Evolutionary conservation across 1,140 invertebrate genomes (phyloP).

Genomic region (Liolophura sinensis): DNA sequence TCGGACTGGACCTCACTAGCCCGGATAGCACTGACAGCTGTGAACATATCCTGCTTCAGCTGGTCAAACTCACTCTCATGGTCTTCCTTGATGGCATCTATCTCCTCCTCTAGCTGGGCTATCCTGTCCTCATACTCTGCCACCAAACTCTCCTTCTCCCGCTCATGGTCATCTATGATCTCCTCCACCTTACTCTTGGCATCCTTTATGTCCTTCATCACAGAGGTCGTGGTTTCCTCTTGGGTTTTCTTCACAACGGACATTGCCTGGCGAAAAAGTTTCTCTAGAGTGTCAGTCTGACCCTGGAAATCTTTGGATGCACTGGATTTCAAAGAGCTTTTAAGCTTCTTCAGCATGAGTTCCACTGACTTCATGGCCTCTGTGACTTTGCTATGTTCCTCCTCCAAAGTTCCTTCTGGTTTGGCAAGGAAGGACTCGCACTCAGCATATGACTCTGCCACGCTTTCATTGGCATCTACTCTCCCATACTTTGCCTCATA

Average conservation of each 20-base stretch:
- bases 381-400: too few species aligned
- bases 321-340: too few species aligned
- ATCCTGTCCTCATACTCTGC: constrained; percentile 42
- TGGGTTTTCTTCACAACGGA: constrained; percentile 40
- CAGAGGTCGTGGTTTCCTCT: constrained; percentile 41
- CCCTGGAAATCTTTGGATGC: constrained; percentile 20
- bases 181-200: constrained; percentile 35
- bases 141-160: constrained; percentile 31
- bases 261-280: constrained; percentile 41
- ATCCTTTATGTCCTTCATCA: constrained; percentile 39
- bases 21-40: constrained; percentile 47
- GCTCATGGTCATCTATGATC: constrained; percentile 36
- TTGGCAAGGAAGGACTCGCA: too few species aligned
- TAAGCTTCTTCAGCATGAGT: too few species aligned
- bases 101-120: constrained; percentile 37
- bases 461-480: too few species aligned
- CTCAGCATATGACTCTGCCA: too few species aligned
- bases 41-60: constrained; percentile 48
- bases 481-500: too few species aligned
- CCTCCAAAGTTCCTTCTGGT: too few species aligned
- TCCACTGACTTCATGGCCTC: too few species aligned
- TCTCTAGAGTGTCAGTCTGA: constrained; percentile 37
- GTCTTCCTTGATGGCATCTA: constrained; percentile 34
- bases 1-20: constrained; percentile 46
- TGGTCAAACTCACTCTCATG: constrained; percentile 50